A percentile compares a stretch with the other conserved stretches of the same genome.
Evolutionary conservation across 35 echinoderm and acorn worm species (phyloP).

Genomic region (Diadema setosum): DNA sequence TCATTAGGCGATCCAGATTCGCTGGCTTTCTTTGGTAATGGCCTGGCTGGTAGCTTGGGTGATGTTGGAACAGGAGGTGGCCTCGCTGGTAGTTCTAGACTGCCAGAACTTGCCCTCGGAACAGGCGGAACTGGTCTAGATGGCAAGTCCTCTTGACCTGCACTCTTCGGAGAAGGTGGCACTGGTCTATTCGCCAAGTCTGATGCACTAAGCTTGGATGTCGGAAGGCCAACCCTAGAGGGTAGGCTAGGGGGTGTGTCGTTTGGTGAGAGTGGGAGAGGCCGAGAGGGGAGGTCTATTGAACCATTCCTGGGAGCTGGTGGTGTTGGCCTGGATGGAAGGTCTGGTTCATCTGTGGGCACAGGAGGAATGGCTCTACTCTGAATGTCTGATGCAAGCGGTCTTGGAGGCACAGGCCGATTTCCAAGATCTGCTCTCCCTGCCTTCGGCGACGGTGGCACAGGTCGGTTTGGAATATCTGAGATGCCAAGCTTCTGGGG

Average conservation of each 20-base stretch:
- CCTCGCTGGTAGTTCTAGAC: too few relatives aligned
- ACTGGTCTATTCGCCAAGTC: neutral
- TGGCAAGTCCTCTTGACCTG: neutral
- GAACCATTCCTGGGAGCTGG: neutral
- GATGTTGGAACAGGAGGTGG: neutral
- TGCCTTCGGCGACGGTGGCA: neutral
- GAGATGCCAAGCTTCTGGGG: neutral
- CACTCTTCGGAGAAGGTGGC: neutral
- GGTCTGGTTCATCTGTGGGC: neutral
- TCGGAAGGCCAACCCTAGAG: neutral
- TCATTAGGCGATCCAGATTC: neutral
- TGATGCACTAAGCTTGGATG: neutral
- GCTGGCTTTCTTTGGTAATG: neutral
- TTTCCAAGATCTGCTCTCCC: neutral
- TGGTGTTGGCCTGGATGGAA: neutral
- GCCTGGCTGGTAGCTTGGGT: conserved; percentile 3
- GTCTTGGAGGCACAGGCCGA: neutral
- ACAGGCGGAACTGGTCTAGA: conserved; percentile 7
- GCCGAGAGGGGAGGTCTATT: neutral
- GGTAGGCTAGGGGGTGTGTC: neutral
- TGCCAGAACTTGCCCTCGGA: neutral
- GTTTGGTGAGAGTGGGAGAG: neutral
- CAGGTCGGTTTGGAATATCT: neutral
- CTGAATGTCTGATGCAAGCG: too few relatives aligned
- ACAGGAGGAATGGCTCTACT: too few relatives aligned